Evolutionary conservation across 2,113 vertebrate genomes (phyloP).

Genomic region (Vidua chalybeata): DNA sequence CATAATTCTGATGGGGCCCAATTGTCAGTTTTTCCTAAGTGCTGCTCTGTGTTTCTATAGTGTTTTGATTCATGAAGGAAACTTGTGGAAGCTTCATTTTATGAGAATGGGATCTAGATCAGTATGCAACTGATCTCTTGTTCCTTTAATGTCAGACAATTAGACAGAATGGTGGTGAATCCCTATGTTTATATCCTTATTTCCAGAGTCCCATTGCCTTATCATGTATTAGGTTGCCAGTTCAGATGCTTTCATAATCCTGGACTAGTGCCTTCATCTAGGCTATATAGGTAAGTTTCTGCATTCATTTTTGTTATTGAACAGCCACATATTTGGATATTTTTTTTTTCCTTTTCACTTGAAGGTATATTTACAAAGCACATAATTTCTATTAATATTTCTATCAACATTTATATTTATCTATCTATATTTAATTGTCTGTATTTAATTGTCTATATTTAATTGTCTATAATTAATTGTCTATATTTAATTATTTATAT

Average conservation of each 20-base stretch:
- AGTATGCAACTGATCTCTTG: not conserved
- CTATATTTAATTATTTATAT: not conserved
- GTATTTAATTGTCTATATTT: too few relatives aligned
- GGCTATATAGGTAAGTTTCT: not conserved
- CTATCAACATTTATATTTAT: not conserved
- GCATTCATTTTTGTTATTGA: not conserved
- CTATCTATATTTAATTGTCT: not conserved
- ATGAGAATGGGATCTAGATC: not conserved
- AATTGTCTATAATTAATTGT: not conserved
- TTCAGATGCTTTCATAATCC: not conserved
- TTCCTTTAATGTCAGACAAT: not conserved
- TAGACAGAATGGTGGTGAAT: not conserved
- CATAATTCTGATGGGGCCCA: not conserved
- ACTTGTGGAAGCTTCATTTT: not conserved
- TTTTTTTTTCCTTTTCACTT: not conserved
- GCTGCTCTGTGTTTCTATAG: not conserved
- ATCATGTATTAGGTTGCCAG: not conserved
- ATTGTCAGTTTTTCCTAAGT: not conserved
- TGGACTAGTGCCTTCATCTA: not conserved
- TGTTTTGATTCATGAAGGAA: not conserved
- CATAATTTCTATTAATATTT: not conserved
- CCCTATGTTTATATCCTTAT: not conserved
- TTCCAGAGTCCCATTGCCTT: not conserved
- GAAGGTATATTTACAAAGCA: not conserved
- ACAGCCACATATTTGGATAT: not conserved